These are phyloP conservation scores for Muscicapa striata DNA, from an alignment of 2,797 vertebrate genomes.

Conservation along the genomic window DNA sequence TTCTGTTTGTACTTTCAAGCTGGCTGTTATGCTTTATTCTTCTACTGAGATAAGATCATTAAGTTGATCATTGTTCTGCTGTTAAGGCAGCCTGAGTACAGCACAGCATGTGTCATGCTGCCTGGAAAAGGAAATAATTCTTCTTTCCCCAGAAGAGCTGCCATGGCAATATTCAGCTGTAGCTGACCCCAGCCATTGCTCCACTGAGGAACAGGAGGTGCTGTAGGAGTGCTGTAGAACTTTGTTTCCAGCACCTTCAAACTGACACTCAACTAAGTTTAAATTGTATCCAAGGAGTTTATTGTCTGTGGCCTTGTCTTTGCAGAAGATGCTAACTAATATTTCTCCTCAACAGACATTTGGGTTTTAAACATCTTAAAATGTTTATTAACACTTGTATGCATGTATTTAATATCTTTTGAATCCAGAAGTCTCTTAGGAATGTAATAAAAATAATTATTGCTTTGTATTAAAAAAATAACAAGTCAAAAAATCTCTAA, in stretches of 20 bases:
- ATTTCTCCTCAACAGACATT: neutral
- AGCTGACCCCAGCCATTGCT: neutral
- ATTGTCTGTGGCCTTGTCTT: neutral
- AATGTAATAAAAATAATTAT: neutral
- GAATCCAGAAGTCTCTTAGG: neutral
- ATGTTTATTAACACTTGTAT: neutral
- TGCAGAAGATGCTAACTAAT: neutral
- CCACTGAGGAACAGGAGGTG: neutral
- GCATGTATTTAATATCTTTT: neutral
- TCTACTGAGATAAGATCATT: neutral
- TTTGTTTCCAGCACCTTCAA: neutral
- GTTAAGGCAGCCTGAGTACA: neutral
- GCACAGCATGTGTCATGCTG: neutral
- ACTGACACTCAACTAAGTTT: neutral
- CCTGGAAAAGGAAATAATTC: neutral
- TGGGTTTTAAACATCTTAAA: neutral
- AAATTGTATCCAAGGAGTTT: neutral
- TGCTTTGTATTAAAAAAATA: neutral
- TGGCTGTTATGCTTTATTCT: neutral
- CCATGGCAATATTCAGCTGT: neutral
- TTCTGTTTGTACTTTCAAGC: neutral
- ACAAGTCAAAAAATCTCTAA: neutral
- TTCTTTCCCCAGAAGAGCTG: neutral
- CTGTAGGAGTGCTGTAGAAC: neutral
- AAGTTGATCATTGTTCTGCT: neutral